Conservation (phyloP, 2,797 vertebrate species). For the Pygocentrus nattereri region DNA sequence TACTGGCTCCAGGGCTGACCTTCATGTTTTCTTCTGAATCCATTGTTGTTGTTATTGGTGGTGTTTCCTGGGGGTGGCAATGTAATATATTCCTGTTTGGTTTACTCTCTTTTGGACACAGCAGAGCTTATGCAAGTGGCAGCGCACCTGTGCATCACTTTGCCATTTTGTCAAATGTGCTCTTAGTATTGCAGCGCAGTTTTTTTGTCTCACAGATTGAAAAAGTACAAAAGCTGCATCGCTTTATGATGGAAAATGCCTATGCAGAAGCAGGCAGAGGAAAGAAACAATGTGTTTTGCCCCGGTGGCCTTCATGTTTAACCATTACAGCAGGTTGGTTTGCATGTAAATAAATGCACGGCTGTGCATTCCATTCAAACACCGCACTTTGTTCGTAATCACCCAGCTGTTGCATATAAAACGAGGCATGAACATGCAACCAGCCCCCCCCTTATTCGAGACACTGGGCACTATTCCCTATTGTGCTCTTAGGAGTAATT, state of each 20-base stretch:
- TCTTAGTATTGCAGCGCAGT: slow-evolving; percentile 39
- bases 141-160: background rate
- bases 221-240: slow-evolving; percentile 42
- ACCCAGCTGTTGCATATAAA: slow-evolving; percentile 38
- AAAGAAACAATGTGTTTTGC: background rate
- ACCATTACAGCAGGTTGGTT: slow-evolving; percentile 28
- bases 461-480: slow-evolving; percentile 51
- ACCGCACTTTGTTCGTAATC: background rate
- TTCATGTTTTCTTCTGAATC: slow-evolving; percentile 35
- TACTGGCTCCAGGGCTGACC: slow-evolving; percentile 54
- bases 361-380: slow-evolving; percentile 9
- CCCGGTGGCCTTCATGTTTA: slow-evolving; percentile 39
- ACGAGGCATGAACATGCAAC: background rate
- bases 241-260: slow-evolving; percentile 58
- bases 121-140: background rate
- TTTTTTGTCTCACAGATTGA: slow-evolving; percentile 58
- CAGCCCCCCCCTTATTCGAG: background rate
- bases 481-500: slow-evolving; percentile 73
- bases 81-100: slow-evolving; percentile 48
- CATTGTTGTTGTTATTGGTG: slow-evolving; percentile 34
- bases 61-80: background rate
- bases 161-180: slow-evolving; percentile 42
- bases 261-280: background rate
- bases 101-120: background rate
- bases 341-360: slow-evolving; percentile 47